These are phyloP conservation scores for Labroides dimidiatus DNA, from an alignment of 2,797 vertebrate genomes.

Conservation along the genomic window DNA sequence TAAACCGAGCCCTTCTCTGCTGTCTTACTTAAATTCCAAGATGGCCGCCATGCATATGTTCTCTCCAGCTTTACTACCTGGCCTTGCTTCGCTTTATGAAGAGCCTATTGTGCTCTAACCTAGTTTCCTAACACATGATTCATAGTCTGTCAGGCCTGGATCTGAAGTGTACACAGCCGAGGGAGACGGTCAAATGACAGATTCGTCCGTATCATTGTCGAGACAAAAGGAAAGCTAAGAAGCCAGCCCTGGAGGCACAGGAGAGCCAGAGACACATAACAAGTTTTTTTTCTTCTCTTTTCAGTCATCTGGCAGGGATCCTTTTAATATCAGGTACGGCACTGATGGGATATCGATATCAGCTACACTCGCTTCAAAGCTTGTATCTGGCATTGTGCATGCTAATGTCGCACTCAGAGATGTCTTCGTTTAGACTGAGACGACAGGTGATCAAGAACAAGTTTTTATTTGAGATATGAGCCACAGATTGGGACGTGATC, in stretches of 20 bases:
- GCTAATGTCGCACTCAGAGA: constrained; percentile 53
- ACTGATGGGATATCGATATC: constrained; percentile 64
- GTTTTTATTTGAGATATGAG: constrained; percentile 5
- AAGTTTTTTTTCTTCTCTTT: constrained; percentile 39
- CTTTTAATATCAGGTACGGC: constrained; percentile 69
- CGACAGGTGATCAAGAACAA: constrained; percentile 13
- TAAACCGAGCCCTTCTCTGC: constrained; percentile 28
- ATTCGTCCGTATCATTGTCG: constrained; percentile 62
- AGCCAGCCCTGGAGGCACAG: constrained; percentile 59
- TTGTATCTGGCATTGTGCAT: constrained; percentile 45
- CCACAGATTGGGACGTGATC: neutral
- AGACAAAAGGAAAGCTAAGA: constrained; percentile 81
- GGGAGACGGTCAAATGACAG: constrained; percentile 77
- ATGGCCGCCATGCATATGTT: constrained; percentile 45
- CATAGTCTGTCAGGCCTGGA: constrained; percentile 69
- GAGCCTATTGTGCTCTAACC: constrained; percentile 78
- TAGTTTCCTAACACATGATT: constrained; percentile 77
- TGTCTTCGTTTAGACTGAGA: constrained; percentile 56
- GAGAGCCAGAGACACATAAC: constrained; percentile 60
- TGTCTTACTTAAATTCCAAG: constrained; percentile 50
- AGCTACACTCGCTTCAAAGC: constrained; percentile 58
- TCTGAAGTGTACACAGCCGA: constrained; percentile 69
- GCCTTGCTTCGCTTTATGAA: constrained; percentile 65
- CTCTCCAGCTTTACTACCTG: constrained; percentile 48
- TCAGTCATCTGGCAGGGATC: constrained; percentile 59